These are phyloP conservation scores for Coelinius sp. DNA, from an alignment of 2,888 invertebrate genomes.

Conservation along the genomic window DNA sequence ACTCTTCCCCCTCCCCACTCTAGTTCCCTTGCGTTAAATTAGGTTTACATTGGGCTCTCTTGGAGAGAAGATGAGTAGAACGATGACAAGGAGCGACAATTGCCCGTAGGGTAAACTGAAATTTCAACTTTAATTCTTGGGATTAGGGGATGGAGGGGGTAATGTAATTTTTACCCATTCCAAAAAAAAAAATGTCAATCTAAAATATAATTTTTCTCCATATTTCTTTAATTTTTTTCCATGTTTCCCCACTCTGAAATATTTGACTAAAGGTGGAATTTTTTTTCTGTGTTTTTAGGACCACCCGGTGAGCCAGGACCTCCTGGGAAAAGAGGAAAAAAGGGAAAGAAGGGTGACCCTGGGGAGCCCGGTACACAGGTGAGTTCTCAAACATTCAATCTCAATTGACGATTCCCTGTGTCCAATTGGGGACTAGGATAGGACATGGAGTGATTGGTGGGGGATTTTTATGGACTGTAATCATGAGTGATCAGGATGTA, in stretches of 20 bases:
- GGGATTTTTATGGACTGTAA: conserved; percentile 38
- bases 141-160: too few relatives aligned
- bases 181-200: too few relatives aligned
- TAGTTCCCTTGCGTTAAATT: conserved; percentile 47
- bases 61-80: conserved; percentile 25
- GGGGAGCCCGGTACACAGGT: conserved; percentile 86
- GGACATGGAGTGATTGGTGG: too few relatives aligned
- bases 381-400: conserved; percentile 70
- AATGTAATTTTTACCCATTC: too few relatives aligned
- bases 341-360: conserved; percentile 89
- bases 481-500: conserved; percentile 32
- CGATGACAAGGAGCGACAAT: conserved; percentile 10
- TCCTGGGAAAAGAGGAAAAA: conserved; percentile 89
- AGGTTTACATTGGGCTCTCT: conserved; percentile 51
- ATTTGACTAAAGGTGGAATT: too few relatives aligned
- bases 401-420: conserved; percentile 9
- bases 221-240: too few relatives aligned
- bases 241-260: background rate
- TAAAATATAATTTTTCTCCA: too few relatives aligned
- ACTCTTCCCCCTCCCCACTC: conserved; percentile 7
- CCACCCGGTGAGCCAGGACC: conserved; percentile 85
- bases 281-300: conserved; percentile 71
- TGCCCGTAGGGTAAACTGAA: conserved; percentile 28
- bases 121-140: too few relatives aligned
- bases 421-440: conserved; percentile 14